These are phyloP conservation scores for Actinia equina DNA, from an alignment of 64 coral and sea anemone species.

Conservation along the genomic window DNA sequence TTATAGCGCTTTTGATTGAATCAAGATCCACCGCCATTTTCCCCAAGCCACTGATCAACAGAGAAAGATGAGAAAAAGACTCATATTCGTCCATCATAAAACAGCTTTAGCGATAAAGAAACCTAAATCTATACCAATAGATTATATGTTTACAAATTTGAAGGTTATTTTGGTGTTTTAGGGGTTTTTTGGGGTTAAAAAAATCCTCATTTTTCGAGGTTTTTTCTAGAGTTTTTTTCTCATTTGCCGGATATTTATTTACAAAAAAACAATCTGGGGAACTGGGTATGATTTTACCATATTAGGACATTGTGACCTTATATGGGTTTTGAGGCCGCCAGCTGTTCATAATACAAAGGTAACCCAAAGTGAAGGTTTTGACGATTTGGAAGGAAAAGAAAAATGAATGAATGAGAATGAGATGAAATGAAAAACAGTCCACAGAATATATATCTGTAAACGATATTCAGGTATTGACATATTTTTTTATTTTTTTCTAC, in stretches of 20 bases:
- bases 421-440: too few species aligned
- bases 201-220: not conserved
- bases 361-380: not conserved
- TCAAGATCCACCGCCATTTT: slow-evolving; percentile 39
- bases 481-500: too few species aligned
- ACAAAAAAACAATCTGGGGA: not conserved
- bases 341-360: not conserved
- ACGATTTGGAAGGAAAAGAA: too few species aligned
- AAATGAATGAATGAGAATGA: too few species aligned
- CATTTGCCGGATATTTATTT: slow-evolving; percentile 16
- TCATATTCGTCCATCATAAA: slow-evolving; percentile 12
- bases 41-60: slow-evolving; percentile 48
- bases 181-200: not conserved
- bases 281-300: not conserved
- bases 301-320: not conserved
- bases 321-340: not conserved
- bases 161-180: not conserved
- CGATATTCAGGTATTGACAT: too few species aligned
- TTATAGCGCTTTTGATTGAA: slow-evolving; percentile 39
- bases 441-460: too few species aligned
- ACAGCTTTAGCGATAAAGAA: not conserved
- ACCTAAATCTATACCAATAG: not conserved
- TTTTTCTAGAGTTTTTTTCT: not conserved
- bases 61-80: slow-evolving; percentile 12
- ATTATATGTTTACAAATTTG: not conserved